Base-by-base conservation (phyloP, 2,888 invertebrate species). In the Gryllus longicercus region DNA sequence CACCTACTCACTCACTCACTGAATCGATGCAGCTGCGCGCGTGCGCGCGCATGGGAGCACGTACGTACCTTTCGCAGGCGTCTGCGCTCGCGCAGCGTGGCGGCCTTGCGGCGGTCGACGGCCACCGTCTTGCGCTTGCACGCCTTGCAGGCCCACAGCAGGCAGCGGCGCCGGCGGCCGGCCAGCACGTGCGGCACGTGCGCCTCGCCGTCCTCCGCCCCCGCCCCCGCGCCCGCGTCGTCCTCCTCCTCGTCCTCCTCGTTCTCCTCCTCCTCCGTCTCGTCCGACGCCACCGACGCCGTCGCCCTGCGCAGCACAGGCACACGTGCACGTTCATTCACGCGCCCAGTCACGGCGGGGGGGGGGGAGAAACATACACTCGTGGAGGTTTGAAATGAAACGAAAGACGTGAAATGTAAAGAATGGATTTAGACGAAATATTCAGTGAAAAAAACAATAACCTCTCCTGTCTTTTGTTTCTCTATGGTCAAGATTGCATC, bases 91-190 rank as follows among this genome's bases (percentile, higher is more conserved):
- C 99, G 90, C 87, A 99, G 90, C 2, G 99, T 99, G 1, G 99
- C 99, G 11, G 99, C 99, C 90, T 98, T 98, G 85, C 99, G 91
- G 80, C 99, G 90, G 88, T 99, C 99, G 12, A 98, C 95, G 0
- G 97, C 94, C 76, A 97, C 96, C 21, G 95, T 96, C 89, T 98
- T 97, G 88, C 96, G 94, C 88, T 98, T 98, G 88, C 98, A 98
- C 0, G 97, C 97, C 86, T 98, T 98, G 87, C 98, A 98, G 2
- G 98, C 98, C 98, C 98, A 98, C 16, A 97, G 92, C 75, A 98
- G 89, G 85, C 98, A 98, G 82, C 95, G 91, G 82, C 95, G 89
- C 78, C 92, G 92, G 14, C 77, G 79, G 11, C 80, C 78, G 25
- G 80, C 82, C 50, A 83, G 83, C 51, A 83, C 83, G 78, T 83